Percentiles rank a stretch among this genome's conserved stretches.
Conservation (phyloP, 2,113 vertebrate species). For the Varanus salvator region DNA sequence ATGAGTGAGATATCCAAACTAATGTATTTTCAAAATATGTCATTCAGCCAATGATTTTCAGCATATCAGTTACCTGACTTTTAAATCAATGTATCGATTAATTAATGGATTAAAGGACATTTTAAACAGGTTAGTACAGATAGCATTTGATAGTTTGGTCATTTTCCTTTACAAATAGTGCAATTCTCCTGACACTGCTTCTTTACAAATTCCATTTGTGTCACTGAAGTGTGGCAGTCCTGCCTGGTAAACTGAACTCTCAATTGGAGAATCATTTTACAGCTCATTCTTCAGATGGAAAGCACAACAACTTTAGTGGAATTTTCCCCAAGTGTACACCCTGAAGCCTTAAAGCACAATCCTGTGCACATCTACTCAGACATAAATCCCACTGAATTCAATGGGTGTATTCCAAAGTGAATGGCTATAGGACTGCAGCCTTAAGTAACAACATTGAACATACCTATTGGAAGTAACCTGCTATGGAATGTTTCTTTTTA, state of each 20-base stretch:
- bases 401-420: background rate
- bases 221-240: background rate
- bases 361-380: background rate
- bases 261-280: background rate
- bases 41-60: background rate
- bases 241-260: background rate
- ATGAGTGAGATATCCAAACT: background rate
- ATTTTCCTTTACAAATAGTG: background rate
- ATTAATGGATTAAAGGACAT: constrained; percentile 4
- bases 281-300: background rate
- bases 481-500: too few relatives aligned
- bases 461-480: background rate
- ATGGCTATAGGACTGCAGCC: background rate
- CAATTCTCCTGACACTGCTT: background rate
- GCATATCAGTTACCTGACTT: constrained; percentile 4
- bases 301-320: background rate
- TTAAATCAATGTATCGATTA: background rate
- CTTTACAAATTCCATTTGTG: background rate
- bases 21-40: constrained; percentile 11
- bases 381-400: background rate
- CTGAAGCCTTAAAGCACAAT: background rate
- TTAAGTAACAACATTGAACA: background rate
- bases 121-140: background rate
- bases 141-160: background rate
- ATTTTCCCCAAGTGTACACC: background rate